Percentiles rank a stretch among this genome's conserved stretches.
Evolutionary conservation across 2,888 invertebrate species (phyloP).

Genomic region (Platerodrilus igneus): DNA sequence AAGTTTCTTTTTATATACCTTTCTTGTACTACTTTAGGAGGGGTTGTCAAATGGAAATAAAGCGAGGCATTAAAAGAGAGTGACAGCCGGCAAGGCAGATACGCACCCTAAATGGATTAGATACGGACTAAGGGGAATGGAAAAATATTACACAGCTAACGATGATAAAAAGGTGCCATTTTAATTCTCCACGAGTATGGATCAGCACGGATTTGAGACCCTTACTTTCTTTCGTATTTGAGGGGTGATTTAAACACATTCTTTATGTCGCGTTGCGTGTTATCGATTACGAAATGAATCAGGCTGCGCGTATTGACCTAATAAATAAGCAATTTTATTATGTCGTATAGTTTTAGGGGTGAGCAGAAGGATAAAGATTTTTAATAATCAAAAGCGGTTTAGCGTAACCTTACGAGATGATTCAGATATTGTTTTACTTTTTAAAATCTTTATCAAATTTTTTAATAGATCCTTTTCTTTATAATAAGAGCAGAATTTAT

Average conservation of each 20-base stretch:
- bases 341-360: too few relatives aligned
- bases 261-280: constrained; percentile 14
- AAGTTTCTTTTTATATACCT: constrained; percentile 20
- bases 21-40: constrained; percentile 17
- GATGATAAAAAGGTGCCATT: constrained; percentile 44
- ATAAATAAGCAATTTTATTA: constrained; percentile 3
- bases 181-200: constrained; percentile 34
- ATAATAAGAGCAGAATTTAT: too few relatives aligned
- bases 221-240: constrained; percentile 11
- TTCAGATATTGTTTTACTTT: too few relatives aligned
- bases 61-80: constrained; percentile 41
- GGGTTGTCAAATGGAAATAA: constrained; percentile 40
- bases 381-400: too few relatives aligned
- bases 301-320: constrained; percentile 1
- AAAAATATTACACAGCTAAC: constrained; percentile 44
- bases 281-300: constrained; percentile 2
- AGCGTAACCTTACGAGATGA: too few relatives aligned
- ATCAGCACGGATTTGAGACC: constrained; percentile 24
- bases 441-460: too few relatives aligned
- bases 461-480: too few relatives aligned
- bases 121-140: constrained; percentile 42
- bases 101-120: constrained; percentile 42
- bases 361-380: too few relatives aligned
- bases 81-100: constrained; percentile 38
- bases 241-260: constrained; percentile 16